These are phyloP conservation scores for Eupithecia pulchellata DNA, from an alignment of 2,888 invertebrate species.

Conservation along the genomic window DNA sequence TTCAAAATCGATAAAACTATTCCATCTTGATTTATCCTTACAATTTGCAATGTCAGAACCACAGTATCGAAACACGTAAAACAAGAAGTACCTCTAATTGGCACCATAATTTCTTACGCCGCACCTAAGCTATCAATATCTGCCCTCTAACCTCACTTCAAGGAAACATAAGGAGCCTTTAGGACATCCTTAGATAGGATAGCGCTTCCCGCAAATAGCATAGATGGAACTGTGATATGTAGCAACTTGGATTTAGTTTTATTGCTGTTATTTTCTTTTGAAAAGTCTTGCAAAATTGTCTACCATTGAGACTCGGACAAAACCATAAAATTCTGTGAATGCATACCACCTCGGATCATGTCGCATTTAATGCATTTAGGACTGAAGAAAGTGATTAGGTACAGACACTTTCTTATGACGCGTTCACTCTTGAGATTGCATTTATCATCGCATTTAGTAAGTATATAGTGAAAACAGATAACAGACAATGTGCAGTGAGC, in stretches of 20 bases:
- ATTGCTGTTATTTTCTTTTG: background rate
- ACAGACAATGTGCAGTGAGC: conserved; percentile 13
- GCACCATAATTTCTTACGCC: conserved; percentile 13
- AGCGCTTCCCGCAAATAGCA: background rate
- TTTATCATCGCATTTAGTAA: background rate
- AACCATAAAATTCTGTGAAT: background rate
- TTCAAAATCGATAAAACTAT: background rate
- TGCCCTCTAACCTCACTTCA: conserved; percentile 21
- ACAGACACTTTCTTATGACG: conserved; percentile 6
- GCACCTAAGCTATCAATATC: conserved; percentile 25
- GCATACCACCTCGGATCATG: background rate
- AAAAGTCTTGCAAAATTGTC: background rate
- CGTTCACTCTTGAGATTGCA: background rate
- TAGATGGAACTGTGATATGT: conserved; percentile 1
- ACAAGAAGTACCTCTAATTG: conserved; percentile 6
- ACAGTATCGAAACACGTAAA: background rate
- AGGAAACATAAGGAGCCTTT: background rate
- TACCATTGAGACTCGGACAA: background rate
- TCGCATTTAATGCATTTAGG: background rate
- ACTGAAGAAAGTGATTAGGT: background rate
- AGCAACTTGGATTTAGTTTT: background rate
- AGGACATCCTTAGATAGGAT: conserved; percentile 18
- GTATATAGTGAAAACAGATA: conserved; percentile 15
- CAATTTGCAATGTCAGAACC: background rate
- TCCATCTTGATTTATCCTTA: background rate